These are phyloP conservation scores for Argentina silus DNA, from an alignment of 2,797 vertebrate species.

Conservation along the genomic window DNA sequence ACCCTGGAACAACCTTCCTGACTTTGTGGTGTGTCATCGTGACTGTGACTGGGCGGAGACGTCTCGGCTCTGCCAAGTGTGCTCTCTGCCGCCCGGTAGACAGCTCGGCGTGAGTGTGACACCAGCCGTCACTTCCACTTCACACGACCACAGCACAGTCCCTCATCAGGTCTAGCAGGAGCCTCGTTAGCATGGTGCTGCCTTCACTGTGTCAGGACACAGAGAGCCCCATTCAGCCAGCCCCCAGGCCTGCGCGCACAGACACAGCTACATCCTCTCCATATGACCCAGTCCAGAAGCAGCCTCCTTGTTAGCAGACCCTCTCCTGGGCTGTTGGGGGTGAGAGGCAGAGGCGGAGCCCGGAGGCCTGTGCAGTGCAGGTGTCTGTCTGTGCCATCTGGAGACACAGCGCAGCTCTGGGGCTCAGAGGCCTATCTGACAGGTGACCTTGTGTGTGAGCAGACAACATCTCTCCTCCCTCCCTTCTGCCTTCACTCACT, in stretches of 20 bases:
- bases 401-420: neutral
- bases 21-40: constrained; percentile 38
- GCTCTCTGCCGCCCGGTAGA: constrained; percentile 51
- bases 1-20: constrained; percentile 58
- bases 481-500: constrained; percentile 17
- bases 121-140: constrained; percentile 43
- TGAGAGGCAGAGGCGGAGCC: neutral
- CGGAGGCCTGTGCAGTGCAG: neutral
- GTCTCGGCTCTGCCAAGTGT: constrained; percentile 35
- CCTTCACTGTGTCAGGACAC: constrained; percentile 28
- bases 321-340: neutral
- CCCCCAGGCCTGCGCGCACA: constrained; percentile 19
- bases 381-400: neutral
- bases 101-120: constrained; percentile 23
- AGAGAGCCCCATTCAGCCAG: constrained; percentile 37
- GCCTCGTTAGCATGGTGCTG: constrained; percentile 51
- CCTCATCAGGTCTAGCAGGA: constrained; percentile 51
- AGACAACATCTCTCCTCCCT: neutral
- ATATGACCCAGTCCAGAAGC: neutral
- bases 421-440: constrained; percentile 5
- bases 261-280: neutral
- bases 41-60: constrained; percentile 46
- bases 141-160: constrained; percentile 46
- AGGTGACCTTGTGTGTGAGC: constrained; percentile 11
- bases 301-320: neutral